A percentile compares a stretch with the other conserved stretches of the same genome.
Conservation (phyloP, 2,888 invertebrate genomes). For the Ophion ventricosus region DNA sequence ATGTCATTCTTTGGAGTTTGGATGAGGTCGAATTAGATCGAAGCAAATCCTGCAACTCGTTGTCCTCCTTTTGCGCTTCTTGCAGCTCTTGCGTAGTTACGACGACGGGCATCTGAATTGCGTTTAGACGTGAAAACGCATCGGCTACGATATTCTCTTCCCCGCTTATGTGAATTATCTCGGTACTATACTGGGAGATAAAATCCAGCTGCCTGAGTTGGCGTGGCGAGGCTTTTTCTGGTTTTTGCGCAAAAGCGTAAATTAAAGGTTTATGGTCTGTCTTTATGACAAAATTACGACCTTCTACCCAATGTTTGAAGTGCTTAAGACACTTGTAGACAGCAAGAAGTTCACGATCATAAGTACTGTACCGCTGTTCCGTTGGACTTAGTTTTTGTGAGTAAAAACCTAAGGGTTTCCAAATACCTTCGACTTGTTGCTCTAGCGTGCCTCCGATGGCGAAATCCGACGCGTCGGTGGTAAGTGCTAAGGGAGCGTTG, state of each 20-base stretch:
- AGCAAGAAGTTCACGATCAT: constrained; percentile 54
- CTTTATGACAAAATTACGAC: constrained; percentile 34
- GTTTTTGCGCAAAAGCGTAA: constrained; percentile 21
- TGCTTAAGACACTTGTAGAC: constrained; percentile 21
- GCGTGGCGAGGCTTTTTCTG: constrained; percentile 13
- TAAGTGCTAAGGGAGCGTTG: neutral
- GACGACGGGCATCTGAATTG: constrained; percentile 45
- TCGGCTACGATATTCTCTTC: constrained; percentile 42
- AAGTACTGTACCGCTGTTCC: constrained; percentile 38
- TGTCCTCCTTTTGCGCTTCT: constrained; percentile 45
- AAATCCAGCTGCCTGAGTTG: constrained; percentile 39
- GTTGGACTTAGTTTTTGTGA: constrained; percentile 37
- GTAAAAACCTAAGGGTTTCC: constrained; percentile 39
- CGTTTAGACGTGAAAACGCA: constrained; percentile 41
- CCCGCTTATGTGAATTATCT: constrained; percentile 32
- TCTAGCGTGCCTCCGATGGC: constrained; percentile 37
- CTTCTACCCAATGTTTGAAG: constrained; percentile 35
- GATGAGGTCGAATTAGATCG: neutral
- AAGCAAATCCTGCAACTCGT: constrained; percentile 37
- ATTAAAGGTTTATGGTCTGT: constrained; percentile 44
- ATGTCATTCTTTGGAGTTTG: constrained; percentile 24
- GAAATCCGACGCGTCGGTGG: constrained; percentile 4
- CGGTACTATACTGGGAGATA: constrained; percentile 42
- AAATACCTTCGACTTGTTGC: neutral
- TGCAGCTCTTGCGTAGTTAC: constrained; percentile 18